A percentile compares a stretch with the other conserved stretches of the same genome.
Evolutionary conservation across 1,140 invertebrate genomes (phyloP).

Genomic region (Trachelipus rathkii): DNA sequence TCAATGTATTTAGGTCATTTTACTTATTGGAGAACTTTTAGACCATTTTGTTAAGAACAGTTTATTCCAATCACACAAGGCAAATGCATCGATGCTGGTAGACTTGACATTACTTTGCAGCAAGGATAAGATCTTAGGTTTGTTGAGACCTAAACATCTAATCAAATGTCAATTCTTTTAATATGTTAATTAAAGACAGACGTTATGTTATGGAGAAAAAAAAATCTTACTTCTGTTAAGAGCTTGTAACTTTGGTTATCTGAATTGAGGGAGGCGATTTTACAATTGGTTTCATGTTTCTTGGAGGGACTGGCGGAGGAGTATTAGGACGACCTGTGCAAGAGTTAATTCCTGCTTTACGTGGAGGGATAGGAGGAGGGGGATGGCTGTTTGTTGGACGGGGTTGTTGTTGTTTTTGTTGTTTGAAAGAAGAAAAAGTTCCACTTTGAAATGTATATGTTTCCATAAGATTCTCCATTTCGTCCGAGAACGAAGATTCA

Average conservation of each 20-base stretch:
- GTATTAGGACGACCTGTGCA: neutral
- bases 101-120: too few species aligned
- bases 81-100: too few species aligned
- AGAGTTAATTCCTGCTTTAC: neutral
- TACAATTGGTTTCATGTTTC: neutral
- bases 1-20: too few species aligned
- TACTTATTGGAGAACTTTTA: too few species aligned
- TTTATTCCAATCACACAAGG: too few species aligned
- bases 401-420: neutral
- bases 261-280: neutral
- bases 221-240: neutral
- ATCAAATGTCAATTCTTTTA: too few species aligned
- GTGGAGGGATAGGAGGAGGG: constrained; percentile 6
- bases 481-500: neutral
- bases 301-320: neutral
- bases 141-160: neutral
- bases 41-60: too few species aligned
- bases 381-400: neutral
- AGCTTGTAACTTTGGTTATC: neutral
- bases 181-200: too few species aligned
- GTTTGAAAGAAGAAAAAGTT: neutral
- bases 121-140: neutral
- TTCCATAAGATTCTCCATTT: neutral
- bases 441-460: too few species aligned
- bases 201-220: neutral